phyloP scores from a whole-genome alignment of 2,113 vertebrate species.

The Cyanoliseus patagonus region DNA sequence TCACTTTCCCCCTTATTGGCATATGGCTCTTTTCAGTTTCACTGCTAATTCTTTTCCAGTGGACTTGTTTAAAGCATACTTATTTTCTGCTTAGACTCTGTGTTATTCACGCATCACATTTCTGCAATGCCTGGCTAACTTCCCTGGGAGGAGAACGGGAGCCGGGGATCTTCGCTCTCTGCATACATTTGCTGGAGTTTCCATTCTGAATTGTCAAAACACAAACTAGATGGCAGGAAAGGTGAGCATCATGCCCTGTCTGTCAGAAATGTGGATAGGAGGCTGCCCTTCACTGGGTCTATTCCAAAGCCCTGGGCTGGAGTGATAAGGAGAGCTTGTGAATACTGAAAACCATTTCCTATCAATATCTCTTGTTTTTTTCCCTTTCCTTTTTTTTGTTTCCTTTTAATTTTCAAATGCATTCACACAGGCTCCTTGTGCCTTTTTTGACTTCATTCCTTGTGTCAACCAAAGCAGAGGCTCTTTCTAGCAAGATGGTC shows the following conservation, averaged over 20 bases:
- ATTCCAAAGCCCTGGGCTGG: constrained; percentile 49
- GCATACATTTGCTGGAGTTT: constrained; percentile 62
- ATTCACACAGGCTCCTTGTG: not conserved
- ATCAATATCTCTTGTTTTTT: not conserved
- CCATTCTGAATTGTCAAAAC: constrained; percentile 59
- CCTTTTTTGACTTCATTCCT: not conserved
- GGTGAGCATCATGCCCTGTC: constrained; percentile 18
- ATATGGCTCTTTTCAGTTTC: constrained; percentile 75
- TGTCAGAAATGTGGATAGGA: constrained; percentile 50
- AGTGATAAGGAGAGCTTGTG: constrained; percentile 44
- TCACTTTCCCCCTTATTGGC: constrained; percentile 68
- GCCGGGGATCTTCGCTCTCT: constrained; percentile 4
- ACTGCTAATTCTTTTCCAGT: constrained; percentile 77
- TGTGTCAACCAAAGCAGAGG: not conserved
- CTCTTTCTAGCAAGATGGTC: not conserved
- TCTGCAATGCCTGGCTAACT: constrained; percentile 64
- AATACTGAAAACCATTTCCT: constrained; percentile 58
- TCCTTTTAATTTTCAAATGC: not conserved
- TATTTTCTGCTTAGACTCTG: constrained; percentile 70
- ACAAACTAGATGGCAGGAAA: constrained; percentile 62
- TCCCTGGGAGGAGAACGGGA: constrained; percentile 55
- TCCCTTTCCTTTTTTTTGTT: not conserved
- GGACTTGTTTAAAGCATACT: constrained; percentile 76
- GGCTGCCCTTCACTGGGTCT: constrained; percentile 50
- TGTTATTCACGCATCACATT: constrained; percentile 63